phyloP scores from a whole-genome alignment of 2,797 vertebrate species.

The Pangasius mekongensis region DNA sequence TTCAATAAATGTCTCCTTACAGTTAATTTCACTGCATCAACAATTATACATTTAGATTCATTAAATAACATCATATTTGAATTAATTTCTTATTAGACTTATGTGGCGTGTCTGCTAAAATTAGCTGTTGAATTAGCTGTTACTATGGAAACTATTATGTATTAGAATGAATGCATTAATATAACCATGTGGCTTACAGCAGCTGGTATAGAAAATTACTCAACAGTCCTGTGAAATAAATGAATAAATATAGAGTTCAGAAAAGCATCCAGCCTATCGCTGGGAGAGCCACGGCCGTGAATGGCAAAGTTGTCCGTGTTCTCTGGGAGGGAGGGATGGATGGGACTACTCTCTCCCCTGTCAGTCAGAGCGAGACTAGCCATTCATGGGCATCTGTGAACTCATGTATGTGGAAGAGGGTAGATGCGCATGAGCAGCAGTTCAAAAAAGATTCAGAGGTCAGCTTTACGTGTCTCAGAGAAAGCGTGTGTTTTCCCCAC shows the following conservation, averaged over 20 bases:
- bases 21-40: neutral
- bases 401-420: neutral
- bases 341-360: neutral
- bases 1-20: neutral
- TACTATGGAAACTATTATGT: slow-evolving; percentile 6
- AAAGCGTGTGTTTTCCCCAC: neutral
- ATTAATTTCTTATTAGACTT: neutral
- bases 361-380: neutral
- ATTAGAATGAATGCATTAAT: neutral
- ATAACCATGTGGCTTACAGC: neutral
- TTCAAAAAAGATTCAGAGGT: neutral
- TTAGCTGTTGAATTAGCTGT: neutral
- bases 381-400: neutral
- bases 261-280: neutral
- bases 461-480: neutral
- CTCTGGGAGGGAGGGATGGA: neutral
- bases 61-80: neutral
- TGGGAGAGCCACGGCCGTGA: neutral
- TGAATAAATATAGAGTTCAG: neutral
- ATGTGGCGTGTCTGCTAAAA: too few relatives aligned
- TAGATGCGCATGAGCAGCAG: neutral
- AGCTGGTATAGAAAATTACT: neutral
- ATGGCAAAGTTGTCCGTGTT: neutral
- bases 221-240: neutral
- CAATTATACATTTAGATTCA: neutral